A percentile compares a stretch with the other conserved stretches of the same genome.
Evolutionary conservation across 2,888 invertebrate genomes (phyloP).

Genomic region (Eristalis pertinax): DNA sequence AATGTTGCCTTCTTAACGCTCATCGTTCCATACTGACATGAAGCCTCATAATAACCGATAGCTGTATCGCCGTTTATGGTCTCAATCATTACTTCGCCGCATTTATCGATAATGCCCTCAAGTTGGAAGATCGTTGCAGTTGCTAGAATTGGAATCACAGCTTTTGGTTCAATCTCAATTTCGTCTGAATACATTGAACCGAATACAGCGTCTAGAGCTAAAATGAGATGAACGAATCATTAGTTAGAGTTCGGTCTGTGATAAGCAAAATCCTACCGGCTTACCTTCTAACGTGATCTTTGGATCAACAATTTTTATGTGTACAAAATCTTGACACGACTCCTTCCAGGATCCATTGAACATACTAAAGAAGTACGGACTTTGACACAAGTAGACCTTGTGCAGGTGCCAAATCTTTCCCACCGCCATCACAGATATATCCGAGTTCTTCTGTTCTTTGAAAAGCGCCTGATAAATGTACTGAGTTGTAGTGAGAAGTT

Average conservation of each 20-base stretch:
- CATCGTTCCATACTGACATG: slow-evolving; percentile 86
- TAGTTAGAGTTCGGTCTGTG: neutral
- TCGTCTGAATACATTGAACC: slow-evolving; percentile 90
- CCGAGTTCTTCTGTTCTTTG: slow-evolving; percentile 88
- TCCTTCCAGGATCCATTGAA: slow-evolving; percentile 91
- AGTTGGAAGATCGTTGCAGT: slow-evolving; percentile 89
- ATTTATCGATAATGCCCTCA: slow-evolving; percentile 88
- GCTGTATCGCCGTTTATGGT: slow-evolving; percentile 88
- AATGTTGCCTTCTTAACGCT: slow-evolving; percentile 85
- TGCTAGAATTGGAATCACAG: slow-evolving; percentile 86
- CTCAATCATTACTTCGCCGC: slow-evolving; percentile 88
- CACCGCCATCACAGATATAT: slow-evolving; percentile 87
- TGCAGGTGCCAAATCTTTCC: slow-evolving; percentile 89
- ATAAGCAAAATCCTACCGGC: slow-evolving; percentile 65
- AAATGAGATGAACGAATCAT: slow-evolving; percentile 11
- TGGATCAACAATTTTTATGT: slow-evolving; percentile 87
- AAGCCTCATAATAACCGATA: slow-evolving; percentile 86
- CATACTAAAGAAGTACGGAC: slow-evolving; percentile 91
- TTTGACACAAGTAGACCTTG: slow-evolving; percentile 90
- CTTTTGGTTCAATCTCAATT: slow-evolving; percentile 86
- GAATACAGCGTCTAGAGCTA: slow-evolving; percentile 87
- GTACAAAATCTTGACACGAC: slow-evolving; percentile 85
- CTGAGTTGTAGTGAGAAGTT: slow-evolving; percentile 87
- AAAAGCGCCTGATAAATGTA: slow-evolving; percentile 91
- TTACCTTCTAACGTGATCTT: slow-evolving; percentile 87